These are phyloP conservation scores for Piaya cayana DNA, from an alignment of 2,113 vertebrate species.

Conservation along the genomic window DNA sequence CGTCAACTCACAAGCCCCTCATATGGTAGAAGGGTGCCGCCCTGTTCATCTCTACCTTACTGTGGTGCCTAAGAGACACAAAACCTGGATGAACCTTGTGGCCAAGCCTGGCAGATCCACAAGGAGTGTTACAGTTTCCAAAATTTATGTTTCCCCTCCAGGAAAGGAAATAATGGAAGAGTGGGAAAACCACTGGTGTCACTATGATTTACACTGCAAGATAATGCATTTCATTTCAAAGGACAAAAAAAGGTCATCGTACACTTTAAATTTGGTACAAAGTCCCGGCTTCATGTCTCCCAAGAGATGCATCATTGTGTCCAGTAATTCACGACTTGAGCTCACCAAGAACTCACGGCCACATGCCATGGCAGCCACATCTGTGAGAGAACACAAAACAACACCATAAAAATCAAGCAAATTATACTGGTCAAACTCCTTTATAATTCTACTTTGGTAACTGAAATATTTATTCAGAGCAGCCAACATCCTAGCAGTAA, in stretches of 20 bases:
- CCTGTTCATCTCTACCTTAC: neutral
- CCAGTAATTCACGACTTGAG: constrained; percentile 80
- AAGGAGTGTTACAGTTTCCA: neutral
- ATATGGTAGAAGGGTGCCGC: neutral
- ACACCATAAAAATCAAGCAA: neutral
- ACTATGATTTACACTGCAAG: neutral
- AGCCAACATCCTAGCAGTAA: neutral
- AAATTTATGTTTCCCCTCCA: neutral
- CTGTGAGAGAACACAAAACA: constrained; percentile 71
- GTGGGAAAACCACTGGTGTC: neutral
- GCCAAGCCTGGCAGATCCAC: neutral
- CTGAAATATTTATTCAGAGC: neutral
- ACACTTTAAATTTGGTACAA: constrained; percentile 93
- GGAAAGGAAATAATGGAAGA: neutral
- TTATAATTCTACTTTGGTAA: neutral
- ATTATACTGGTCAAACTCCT: neutral
- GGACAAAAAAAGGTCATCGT: constrained; percentile 32
- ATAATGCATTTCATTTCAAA: neutral
- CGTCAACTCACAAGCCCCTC: neutral
- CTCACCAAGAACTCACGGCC: constrained; percentile 91
- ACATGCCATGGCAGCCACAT: constrained; percentile 87
- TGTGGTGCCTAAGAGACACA: neutral
- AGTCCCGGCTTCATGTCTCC: constrained; percentile 84
- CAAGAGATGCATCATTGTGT: constrained; percentile 87
- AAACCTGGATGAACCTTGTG: neutral